These are phyloP conservation scores for Eonycteris spelaea DNA, from an alignment of 2,113 vertebrate species.

Conservation along the genomic window DNA sequence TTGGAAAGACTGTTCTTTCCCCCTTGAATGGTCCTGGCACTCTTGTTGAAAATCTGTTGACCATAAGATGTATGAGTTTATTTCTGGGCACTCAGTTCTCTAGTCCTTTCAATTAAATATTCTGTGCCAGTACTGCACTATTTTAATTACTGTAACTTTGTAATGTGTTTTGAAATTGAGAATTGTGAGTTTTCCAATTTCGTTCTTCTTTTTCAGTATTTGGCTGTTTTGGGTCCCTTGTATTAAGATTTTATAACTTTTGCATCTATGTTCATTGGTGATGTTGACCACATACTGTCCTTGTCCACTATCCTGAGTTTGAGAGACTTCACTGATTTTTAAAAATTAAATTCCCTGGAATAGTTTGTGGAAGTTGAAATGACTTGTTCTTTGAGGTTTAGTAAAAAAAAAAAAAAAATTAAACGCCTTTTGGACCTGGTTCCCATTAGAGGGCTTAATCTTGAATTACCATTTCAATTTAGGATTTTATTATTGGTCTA, in stretches of 20 bases:
- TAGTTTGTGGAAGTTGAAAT: background rate
- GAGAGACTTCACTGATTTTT: background rate
- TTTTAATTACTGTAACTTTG: background rate
- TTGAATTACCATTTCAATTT: background rate
- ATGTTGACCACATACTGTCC: background rate
- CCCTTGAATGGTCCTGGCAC: background rate
- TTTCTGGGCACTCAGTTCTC: background rate
- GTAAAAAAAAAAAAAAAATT: background rate
- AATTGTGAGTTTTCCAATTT: background rate
- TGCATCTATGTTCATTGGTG: background rate
- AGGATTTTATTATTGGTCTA: conserved; percentile 17
- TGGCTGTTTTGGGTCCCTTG: background rate
- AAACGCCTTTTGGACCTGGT: background rate
- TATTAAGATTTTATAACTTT: background rate
- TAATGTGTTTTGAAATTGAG: background rate
- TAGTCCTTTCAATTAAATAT: background rate
- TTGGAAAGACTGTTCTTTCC: background rate
- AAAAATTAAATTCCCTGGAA: background rate
- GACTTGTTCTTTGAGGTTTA: background rate
- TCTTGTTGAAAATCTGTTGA: background rate
- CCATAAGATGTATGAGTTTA: background rate
- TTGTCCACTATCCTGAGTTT: background rate
- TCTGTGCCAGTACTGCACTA: background rate
- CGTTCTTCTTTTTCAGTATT: background rate
- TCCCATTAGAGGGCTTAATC: background rate